Percentiles rank a stretch among this genome's conserved stretches.
Evolutionary conservation across 2,888 invertebrate genomes (phyloP).

Genomic region (Orthosia gothica): DNA sequence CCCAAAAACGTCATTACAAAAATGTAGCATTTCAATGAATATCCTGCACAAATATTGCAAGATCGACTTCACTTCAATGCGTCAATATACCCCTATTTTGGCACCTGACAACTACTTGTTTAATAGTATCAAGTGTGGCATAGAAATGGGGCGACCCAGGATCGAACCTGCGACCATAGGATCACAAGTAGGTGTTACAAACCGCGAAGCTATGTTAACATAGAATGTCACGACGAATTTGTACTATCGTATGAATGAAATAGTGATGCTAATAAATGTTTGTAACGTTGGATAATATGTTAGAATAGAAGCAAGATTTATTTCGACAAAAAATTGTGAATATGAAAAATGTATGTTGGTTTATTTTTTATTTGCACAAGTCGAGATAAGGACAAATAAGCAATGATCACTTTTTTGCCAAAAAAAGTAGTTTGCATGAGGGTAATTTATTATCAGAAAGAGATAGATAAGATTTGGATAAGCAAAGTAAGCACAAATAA

Average conservation of each 20-base stretch:
- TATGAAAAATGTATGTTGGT: neutral
- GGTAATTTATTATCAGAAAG: neutral
- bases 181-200: neutral
- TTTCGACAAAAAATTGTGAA: no score
- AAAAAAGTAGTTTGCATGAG: neutral
- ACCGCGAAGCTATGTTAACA: conserved; percentile 66
- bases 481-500: neutral
- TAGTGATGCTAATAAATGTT: neutral
- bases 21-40: conserved; percentile 84
- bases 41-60: conserved; percentile 71
- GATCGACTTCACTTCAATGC: conserved; percentile 85
- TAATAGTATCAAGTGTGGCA: conserved; percentile 89
- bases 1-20: conserved; percentile 28
- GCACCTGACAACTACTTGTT: conserved; percentile 86
- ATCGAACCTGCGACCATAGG: conserved; percentile 77
- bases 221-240: conserved; percentile 20
- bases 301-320: neutral
- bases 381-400: no score
- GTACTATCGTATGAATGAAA: neutral
- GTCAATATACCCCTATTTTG: conserved; percentile 84
- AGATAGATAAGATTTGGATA: neutral
- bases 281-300: neutral
- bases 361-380: neutral
- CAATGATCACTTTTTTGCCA: neutral
- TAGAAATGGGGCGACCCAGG: conserved; percentile 84